Percentiles rank a stretch among this genome's conserved stretches.
phyloP scores from a whole-genome alignment of 2,888 invertebrate genomes.

The Marasmarcha lunaedactyla region DNA sequence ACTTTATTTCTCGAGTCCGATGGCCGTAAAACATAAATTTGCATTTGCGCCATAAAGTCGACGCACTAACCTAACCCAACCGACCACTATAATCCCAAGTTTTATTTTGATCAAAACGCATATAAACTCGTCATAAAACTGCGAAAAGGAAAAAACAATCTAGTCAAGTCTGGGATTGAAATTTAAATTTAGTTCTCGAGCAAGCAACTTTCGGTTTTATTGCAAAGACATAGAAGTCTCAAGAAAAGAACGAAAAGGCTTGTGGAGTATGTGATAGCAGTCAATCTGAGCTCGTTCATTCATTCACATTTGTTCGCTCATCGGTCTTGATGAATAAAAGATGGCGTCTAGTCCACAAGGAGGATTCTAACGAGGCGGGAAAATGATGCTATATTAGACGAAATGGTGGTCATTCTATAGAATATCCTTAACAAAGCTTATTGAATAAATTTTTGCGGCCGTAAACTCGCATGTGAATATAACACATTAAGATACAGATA shows the following conservation, averaged over 20 bases:
- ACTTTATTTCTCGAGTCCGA: background rate
- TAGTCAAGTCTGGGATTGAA: background rate
- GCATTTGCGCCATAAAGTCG: background rate
- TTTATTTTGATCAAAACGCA: constrained; percentile 1
- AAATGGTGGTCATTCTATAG: constrained; percentile 26
- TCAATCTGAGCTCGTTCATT: constrained; percentile 28
- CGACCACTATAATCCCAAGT: background rate
- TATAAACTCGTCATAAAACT: constrained; percentile 1
- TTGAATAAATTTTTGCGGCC: constrained; percentile 8
- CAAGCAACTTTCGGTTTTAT: too few species aligned
- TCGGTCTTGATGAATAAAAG: constrained; percentile 46
- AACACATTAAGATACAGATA: too few species aligned
- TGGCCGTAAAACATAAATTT: background rate
- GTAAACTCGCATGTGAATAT: too few species aligned
- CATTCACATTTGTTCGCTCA: constrained; percentile 33
- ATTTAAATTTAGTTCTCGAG: background rate
- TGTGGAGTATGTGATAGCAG: constrained; percentile 8
- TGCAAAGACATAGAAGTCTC: too few species aligned
- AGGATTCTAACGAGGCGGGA: constrained; percentile 31
- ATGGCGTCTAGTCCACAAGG: constrained; percentile 24
- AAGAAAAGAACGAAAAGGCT: background rate
- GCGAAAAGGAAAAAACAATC: background rate
- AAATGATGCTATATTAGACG: constrained; percentile 31
- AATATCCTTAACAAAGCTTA: constrained; percentile 10
- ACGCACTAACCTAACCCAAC: background rate